Percentiles rank a stretch among this genome's conserved stretches.
Conservation (phyloP, 2,888 invertebrate species). For the Nomada fabriciana region DNA sequence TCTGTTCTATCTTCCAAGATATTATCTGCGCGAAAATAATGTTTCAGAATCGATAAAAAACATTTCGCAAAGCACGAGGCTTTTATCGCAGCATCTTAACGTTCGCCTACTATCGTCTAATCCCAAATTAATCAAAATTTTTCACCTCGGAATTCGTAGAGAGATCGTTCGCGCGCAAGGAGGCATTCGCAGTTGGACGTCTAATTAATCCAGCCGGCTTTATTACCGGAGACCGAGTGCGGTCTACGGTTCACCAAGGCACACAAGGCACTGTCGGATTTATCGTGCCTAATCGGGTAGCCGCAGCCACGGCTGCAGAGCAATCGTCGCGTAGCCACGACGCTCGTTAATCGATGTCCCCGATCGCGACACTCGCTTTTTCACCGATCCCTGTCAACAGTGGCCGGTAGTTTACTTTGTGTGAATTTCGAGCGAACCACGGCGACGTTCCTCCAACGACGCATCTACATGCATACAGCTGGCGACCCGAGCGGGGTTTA, state of each 20-base stretch:
- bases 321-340: slow-evolving; percentile 36
- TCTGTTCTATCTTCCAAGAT: background rate
- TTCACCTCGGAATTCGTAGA: background rate
- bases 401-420: background rate
- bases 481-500: background rate
- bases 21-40: too few relatives aligned
- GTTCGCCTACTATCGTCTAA: too few relatives aligned
- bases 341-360: slow-evolving; percentile 23
- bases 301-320: slow-evolving; percentile 16
- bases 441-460: background rate
- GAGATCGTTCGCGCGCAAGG: background rate
- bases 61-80: too few relatives aligned
- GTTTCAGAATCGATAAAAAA: too few relatives aligned
- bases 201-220: slow-evolving; percentile 32
- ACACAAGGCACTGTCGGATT: slow-evolving; percentile 26
- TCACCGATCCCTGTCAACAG: slow-evolving; percentile 10
- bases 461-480: background rate
- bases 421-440: background rate
- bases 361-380: slow-evolving; percentile 25
- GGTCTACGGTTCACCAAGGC: slow-evolving; percentile 33
- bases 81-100: too few relatives aligned
- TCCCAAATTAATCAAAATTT: background rate
- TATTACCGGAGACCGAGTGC: slow-evolving; percentile 17
- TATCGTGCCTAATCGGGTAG: slow-evolving; percentile 27
- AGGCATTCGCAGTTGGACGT: background rate